Evolutionary conservation across 2,888 invertebrate genomes (phyloP).

Genomic region (Neoaliturus tenellus): DNA sequence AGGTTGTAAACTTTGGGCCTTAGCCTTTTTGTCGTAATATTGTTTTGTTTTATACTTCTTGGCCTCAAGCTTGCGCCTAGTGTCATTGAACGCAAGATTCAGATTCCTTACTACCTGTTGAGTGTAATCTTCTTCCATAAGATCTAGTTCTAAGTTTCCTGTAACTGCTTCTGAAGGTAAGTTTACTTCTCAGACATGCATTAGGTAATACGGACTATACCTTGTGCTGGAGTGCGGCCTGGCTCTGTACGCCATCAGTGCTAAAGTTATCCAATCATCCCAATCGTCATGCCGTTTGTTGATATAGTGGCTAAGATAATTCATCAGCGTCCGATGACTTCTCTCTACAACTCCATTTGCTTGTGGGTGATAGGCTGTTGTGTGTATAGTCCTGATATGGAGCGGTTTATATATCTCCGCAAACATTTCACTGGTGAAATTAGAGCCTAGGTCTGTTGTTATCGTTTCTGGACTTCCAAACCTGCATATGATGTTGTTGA

Average conservation of each 20-base stretch:
- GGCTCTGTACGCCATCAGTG: slow-evolving; percentile 66
- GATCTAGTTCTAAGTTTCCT: too few relatives aligned
- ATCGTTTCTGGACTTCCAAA: neutral
- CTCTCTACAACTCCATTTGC: slow-evolving; percentile 68
- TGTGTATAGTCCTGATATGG: neutral
- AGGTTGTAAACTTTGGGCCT: too few relatives aligned
- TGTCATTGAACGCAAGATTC: too few relatives aligned
- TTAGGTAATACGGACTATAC: too few relatives aligned
- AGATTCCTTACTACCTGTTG: too few relatives aligned
- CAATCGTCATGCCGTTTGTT: slow-evolving; percentile 67
- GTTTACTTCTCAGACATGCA: too few relatives aligned
- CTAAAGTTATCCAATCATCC: slow-evolving; percentile 68
- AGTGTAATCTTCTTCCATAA: too few relatives aligned
- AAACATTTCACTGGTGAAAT: slow-evolving; percentile 53
- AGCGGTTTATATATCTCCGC: neutral
- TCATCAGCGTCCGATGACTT: slow-evolving; percentile 67
- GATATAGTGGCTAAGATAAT: slow-evolving; percentile 68
- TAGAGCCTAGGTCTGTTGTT: neutral
- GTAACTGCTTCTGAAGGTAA: too few relatives aligned
- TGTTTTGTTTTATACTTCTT: too few relatives aligned
- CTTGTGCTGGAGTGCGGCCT: neutral
- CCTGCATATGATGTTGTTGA: neutral
- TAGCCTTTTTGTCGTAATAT: too few relatives aligned
- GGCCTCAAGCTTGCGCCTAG: too few relatives aligned
- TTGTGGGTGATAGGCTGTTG: slow-evolving; percentile 63